phyloP scores from a whole-genome alignment of 2,113 vertebrate genomes.

The Tachysurus vachellii region DNA sequence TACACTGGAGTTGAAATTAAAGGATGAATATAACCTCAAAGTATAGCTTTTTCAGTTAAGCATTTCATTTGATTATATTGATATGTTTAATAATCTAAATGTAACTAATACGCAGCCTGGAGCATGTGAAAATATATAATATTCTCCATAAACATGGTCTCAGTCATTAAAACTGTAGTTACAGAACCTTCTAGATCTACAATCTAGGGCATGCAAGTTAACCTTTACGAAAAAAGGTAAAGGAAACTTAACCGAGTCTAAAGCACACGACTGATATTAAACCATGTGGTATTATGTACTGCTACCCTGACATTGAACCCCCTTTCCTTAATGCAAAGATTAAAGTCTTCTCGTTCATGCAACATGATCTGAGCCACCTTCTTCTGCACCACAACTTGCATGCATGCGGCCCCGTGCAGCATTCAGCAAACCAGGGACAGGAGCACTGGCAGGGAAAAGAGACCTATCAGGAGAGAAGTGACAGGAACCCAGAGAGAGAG shows the following conservation, averaged over 20 bases:
- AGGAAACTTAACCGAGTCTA: neutral
- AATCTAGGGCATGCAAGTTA: neutral
- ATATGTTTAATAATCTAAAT: neutral
- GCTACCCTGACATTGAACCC: conserved; percentile 38
- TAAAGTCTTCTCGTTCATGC: conserved; percentile 47
- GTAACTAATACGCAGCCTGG: neutral
- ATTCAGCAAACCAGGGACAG: conserved; percentile 52
- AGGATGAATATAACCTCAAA: neutral
- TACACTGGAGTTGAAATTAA: neutral
- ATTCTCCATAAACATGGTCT: neutral
- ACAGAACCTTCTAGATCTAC: neutral
- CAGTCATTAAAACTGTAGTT: neutral
- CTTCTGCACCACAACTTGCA: conserved; percentile 40
- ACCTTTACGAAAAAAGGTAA: neutral
- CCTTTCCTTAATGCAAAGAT: conserved; percentile 46
- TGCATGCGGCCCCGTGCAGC: conserved; percentile 55
- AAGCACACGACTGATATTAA: neutral
- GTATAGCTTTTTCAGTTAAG: neutral
- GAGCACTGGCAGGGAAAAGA: conserved; percentile 39
- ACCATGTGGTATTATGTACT: neutral
- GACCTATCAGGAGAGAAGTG: conserved; percentile 47
- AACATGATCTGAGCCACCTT: conserved; percentile 26
- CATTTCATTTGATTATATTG: neutral
- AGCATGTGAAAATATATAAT: neutral
- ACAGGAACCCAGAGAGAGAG: conserved; percentile 1